These are phyloP conservation scores for Macrotis lagotis DNA, from an alignment of 2,113 vertebrate genomes.

Conservation along the genomic window DNA sequence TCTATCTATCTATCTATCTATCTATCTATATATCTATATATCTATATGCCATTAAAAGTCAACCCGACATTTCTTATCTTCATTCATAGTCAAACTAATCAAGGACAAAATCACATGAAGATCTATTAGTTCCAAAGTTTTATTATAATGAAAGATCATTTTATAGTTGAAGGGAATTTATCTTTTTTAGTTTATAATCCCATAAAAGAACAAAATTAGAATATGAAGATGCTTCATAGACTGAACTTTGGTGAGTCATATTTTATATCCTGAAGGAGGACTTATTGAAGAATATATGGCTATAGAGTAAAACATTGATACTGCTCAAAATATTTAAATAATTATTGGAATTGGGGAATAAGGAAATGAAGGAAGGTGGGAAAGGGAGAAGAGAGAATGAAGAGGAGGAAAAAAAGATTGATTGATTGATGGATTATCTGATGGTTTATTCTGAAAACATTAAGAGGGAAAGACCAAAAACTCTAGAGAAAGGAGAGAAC, in stretches of 20 bases:
- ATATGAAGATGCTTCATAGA: neutral
- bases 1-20: no score
- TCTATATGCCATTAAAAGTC: neutral
- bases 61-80: no score
- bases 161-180: constrained; percentile 29
- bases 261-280: neutral
- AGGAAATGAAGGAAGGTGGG: constrained; percentile 3
- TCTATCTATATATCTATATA: no score
- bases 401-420: neutral
- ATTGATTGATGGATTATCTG: constrained; percentile 19
- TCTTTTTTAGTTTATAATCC: constrained; percentile 11
- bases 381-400: no score
- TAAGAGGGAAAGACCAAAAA: neutral
- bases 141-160: neutral
- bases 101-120: neutral
- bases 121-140: neutral
- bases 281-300: constrained; percentile 19
- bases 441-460: constrained; percentile 38
- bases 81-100: neutral
- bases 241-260: constrained; percentile 2
- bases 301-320: constrained; percentile 35
- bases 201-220: constrained; percentile 3
- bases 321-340: constrained; percentile 17
- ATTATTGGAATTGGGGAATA: constrained; percentile 43
- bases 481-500: no score